Base-by-base conservation (phyloP, 2,888 invertebrate genomes). In the Octonoba sinensis region DNA sequence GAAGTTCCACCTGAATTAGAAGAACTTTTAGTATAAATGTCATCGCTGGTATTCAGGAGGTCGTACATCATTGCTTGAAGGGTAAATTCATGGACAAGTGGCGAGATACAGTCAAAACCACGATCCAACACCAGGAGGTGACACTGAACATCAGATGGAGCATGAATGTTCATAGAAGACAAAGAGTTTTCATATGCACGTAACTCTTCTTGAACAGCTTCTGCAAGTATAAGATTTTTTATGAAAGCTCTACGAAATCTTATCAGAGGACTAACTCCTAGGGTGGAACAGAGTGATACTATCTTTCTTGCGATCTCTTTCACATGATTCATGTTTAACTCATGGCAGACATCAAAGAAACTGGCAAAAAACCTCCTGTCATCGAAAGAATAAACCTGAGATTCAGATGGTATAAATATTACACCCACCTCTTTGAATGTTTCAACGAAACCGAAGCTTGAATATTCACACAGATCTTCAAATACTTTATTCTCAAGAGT, bases 51-150 rank as follows among this genome's bases (percentile, higher is more conserved):
- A 18, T 81, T 57, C 64, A 81, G 46, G 13, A 81, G 18, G 51
- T 81, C 81, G 57, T 81, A 74, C 1, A 70, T 70, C 74, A 75
- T 81, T 12, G 81, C 81, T 27, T 81, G 81, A 18, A 81, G 70
- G n/a, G 81, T 70, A 20, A 69, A 70, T 36, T 81, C 81, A 36
- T 81, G 81, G 15, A 74, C 20, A 6, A 81, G 13, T 18, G 81
- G 81, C 16, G 74, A 64, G 24, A 81, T 74, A 18, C 73, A 70
- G 18, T 81, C 81, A 46, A 81, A 81, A 13, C 74, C 81, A 12
- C 81, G 56, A 49, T 81, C 81, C n/a, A 81, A 12, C 49, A 81
- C 70, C 27, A 81, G 60, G 15, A 81, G 18, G 6, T 74, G 69
- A 24, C 36, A 79, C 15, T 69, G 27, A 44, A 12, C 20, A 60